A percentile compares a stretch with the other conserved stretches of the same genome.
phyloP scores from a whole-genome alignment of 1,140 invertebrate species.

The Pseudomyrmex concolor region DNA sequence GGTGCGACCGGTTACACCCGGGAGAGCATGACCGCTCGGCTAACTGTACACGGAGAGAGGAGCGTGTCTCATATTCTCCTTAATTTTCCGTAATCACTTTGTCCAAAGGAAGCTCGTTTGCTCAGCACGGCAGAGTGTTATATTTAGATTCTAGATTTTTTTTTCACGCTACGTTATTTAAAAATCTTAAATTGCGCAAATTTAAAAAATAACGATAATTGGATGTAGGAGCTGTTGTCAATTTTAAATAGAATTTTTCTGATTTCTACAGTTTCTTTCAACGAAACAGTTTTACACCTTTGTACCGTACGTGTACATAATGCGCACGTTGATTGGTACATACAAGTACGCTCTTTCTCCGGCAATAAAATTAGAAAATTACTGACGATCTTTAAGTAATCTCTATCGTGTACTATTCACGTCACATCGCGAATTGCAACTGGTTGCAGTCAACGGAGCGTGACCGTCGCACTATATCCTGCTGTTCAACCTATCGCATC shows the following conservation, averaged over 20 bases:
- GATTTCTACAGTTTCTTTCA: no score
- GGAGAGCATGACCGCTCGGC: slow-evolving; percentile 61
- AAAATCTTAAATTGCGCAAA: no score
- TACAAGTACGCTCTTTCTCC: neutral
- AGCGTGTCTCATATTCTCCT: slow-evolving; percentile 35
- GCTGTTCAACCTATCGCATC: slow-evolving; percentile 46
- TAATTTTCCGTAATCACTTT: slow-evolving; percentile 36
- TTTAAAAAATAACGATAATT: no score
- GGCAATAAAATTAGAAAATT: slow-evolving; percentile 32
- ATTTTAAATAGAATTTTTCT: no score
- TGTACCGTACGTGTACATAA: no score
- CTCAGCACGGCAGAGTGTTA: neutral
- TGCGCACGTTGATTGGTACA: neutral
- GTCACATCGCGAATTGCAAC: slow-evolving; percentile 53
- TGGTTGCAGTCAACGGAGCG: slow-evolving; percentile 62
- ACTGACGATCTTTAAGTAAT: slow-evolving; percentile 14
- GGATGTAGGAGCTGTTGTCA: no score
- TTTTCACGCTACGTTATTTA: no score
- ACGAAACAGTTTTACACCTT: no score
- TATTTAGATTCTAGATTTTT: slow-evolving; percentile 11
- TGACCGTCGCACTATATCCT: slow-evolving; percentile 52
- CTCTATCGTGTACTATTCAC: slow-evolving; percentile 4
- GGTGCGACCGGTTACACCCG: slow-evolving; percentile 57
- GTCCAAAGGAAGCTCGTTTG: neutral
- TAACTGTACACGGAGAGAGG: slow-evolving; percentile 60